A percentile compares a stretch with the other conserved stretches of the same genome.
Conservation (phyloP, 2,888 invertebrate genomes). For the Apoderus coryli region DNA sequence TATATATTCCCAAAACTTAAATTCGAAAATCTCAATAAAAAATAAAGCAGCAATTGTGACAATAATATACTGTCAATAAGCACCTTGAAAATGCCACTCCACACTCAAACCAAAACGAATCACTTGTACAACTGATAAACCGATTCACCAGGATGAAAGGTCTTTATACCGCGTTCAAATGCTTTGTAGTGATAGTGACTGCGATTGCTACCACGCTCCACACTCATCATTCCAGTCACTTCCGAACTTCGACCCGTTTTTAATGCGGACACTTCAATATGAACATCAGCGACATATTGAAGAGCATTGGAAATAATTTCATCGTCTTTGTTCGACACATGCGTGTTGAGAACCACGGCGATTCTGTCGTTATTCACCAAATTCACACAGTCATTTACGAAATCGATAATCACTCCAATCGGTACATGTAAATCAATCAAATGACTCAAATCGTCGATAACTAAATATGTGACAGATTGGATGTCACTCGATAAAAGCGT, state of each 20-base stretch:
- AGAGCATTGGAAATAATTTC: conserved; percentile 43
- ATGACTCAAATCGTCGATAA: conserved; percentile 61
- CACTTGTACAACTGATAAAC: conserved; percentile 25
- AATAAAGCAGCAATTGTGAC: too few relatives aligned
- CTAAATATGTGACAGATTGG: conserved; percentile 31
- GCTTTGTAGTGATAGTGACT: conserved; percentile 50
- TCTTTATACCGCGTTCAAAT: conserved; percentile 57
- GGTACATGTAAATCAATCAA: conserved; percentile 48
- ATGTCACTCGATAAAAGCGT: conserved; percentile 13
- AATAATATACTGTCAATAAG: too few relatives aligned
- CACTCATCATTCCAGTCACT: conserved; percentile 51
- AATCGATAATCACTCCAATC: conserved; percentile 36
- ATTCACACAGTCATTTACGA: conserved; percentile 36
- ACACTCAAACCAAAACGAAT: too few relatives aligned
- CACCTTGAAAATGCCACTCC: too few relatives aligned
- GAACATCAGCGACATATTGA: conserved; percentile 46
- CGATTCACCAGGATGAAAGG: conserved; percentile 52
- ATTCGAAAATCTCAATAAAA: too few relatives aligned
- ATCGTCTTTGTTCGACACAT: conserved; percentile 41
- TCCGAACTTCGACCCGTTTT: conserved; percentile 58
- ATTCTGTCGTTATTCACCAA: conserved; percentile 30
- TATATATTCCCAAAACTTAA: too few relatives aligned
- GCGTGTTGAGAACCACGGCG: conserved; percentile 42
- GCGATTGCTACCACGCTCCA: conserved; percentile 37
- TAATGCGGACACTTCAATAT: conserved; percentile 48